These are phyloP conservation scores for Nipponia nippon DNA, from an alignment of 2,113 vertebrate genomes.

Conservation along the genomic window DNA sequence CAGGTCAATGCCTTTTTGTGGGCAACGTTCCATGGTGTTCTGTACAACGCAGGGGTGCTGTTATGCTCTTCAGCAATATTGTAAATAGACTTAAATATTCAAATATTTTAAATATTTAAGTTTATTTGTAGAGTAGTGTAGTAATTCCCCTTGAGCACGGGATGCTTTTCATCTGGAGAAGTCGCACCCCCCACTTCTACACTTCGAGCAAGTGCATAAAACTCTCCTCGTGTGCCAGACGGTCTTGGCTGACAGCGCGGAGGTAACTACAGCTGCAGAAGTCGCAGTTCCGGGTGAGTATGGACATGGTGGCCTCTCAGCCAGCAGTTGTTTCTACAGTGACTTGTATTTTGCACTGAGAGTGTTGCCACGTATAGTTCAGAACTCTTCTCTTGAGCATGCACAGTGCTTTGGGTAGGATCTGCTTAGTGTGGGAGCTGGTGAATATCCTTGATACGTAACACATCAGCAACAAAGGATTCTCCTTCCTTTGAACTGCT, in stretches of 20 bases:
- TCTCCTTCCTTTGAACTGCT: neutral
- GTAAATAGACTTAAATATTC: neutral
- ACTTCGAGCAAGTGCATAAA: neutral
- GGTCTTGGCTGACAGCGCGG: neutral
- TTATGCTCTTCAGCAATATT: neutral
- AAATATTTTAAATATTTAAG: neutral
- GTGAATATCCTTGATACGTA: neutral
- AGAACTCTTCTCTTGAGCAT: neutral
- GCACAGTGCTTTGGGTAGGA: neutral
- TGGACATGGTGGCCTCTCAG: fast-evolving
- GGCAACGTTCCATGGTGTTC: neutral
- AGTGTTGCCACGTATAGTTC: neutral
- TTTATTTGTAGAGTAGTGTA: neutral
- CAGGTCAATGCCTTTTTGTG: neutral
- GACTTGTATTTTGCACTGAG: neutral
- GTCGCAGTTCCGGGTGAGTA: neutral
- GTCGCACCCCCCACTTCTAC: neutral
- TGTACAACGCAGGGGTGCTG: neutral
- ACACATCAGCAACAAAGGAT: neutral
- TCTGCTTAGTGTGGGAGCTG: neutral
- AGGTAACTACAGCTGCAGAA: neutral
- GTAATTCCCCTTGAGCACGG: neutral
- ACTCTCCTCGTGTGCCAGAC: neutral
- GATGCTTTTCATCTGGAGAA: neutral
- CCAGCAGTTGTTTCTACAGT: neutral